Evolutionary conservation across 2,113 vertebrate species (phyloP).

Genomic region (Hipposideros armiger): DNA sequence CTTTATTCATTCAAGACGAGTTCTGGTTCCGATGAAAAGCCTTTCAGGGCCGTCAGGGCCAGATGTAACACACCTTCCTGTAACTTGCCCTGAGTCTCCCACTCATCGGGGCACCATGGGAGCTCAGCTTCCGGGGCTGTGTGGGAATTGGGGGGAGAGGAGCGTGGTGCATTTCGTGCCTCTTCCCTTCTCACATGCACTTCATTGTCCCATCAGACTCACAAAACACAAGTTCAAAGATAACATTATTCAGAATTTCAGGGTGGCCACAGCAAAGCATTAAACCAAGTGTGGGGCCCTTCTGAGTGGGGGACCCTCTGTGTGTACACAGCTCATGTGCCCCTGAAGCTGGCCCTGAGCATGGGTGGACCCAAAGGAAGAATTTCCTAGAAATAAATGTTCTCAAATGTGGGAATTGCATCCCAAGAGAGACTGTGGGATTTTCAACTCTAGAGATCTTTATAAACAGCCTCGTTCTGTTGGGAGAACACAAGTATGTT

Average conservation of each 20-base stretch:
- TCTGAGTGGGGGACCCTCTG: background rate
- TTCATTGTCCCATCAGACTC: background rate
- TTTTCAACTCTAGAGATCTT: background rate
- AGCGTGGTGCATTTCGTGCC: accelerated
- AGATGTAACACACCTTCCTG: background rate
- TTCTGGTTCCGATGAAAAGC: background rate
- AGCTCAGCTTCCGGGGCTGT: background rate
- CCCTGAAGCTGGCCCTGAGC: background rate
- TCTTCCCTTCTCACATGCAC: background rate
- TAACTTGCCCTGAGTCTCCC: background rate
- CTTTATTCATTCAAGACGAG: background rate
- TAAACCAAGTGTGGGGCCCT: background rate
- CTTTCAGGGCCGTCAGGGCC: background rate
- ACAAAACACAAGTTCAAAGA: background rate
- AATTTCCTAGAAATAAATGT: background rate
- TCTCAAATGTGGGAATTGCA: background rate
- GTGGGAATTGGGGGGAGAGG: background rate
- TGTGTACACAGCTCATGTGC: background rate
- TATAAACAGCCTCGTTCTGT: background rate
- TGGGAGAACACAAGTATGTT: background rate
- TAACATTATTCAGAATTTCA: slow-evolving; percentile 14
- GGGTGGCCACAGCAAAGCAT: background rate
- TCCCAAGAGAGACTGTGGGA: background rate
- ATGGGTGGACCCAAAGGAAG: background rate
- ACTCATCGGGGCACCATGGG: background rate